Evolutionary conservation across 2,888 invertebrate genomes (phyloP), one percentile per base, ranked within the genome.

Genomic region (Rhagonycha fulva): DNA sequence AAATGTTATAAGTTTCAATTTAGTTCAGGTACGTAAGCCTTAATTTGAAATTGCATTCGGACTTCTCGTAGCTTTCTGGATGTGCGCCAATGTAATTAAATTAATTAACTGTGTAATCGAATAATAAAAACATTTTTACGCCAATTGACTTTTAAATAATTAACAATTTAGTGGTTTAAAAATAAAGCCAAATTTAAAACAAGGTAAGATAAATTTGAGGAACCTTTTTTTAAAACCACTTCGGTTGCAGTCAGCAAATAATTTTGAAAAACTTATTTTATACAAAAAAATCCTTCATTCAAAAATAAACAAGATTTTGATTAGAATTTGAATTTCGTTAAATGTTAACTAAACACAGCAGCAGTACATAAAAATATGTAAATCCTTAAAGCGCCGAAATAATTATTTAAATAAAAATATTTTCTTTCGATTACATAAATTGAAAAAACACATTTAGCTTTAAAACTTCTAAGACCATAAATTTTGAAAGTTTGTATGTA

Each of bases 401-500:
- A 24, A 26, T 66, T 66, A 66, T 66, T 66, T 66, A 66, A 66
- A 66, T 26, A 66, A 66, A 24, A 66, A 60, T 60, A 69, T 32
- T 47, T 47, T 69, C 69, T 23, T 69, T 69, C 32, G 23, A 60
- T 69, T 47, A 47, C 23, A 69, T 32, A 47, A 47, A 69, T 62
- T 72, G 24, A 66, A 72, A 72, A 30, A 63, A 30, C 63, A 72
- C 63, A 72, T 63, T 32, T 47, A 66, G 66, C 66, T 66, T 62
- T 72, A 66, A 32, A 72, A 72, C 30, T 66, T 72, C 24, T 72
- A 72, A 72, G 71, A 72, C 63, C 26, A 68, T 68, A 76, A 76
- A 73, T 76, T 76, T 70, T 73, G 61, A 32, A 76, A 76, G 76
- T 76, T 76, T 66, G 76, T 71, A 60, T 71, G 68, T 70, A 74